Percentiles rank a stretch among this genome's conserved stretches.
These are phyloP conservation scores for Drosophila parvula DNA, from an alignment of 1,140 invertebrate species.

Conservation along the genomic window DNA sequence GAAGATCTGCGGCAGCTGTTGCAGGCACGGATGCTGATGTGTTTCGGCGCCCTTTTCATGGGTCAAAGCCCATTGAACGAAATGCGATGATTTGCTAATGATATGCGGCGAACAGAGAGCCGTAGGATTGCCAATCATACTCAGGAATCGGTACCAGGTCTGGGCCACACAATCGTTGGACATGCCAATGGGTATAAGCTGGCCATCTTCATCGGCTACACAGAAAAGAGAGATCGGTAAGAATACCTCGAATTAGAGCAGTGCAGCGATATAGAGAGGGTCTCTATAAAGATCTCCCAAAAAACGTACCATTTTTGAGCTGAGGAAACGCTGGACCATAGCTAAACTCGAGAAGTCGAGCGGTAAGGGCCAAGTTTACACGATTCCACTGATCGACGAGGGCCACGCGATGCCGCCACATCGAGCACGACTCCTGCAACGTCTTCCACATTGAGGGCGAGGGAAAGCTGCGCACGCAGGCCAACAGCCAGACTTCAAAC, in stretches of 20 bases:
- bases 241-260: neutral
- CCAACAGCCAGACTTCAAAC: constrained; percentile 97
- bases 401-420: constrained; percentile 96
- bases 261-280: neutral
- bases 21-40: constrained; percentile 95
- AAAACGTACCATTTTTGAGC: constrained; percentile 90
- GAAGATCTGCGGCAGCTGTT: constrained; percentile 94
- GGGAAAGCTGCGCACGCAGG: constrained; percentile 94
- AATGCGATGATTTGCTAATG: constrained; percentile 93
- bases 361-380: constrained; percentile 94
- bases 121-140: constrained; percentile 96
- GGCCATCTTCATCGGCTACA: constrained; percentile 93
- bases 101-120: constrained; percentile 94
- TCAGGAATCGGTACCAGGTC: constrained; percentile 96
- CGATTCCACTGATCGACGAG: constrained; percentile 98
- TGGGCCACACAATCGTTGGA: constrained; percentile 95
- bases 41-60: constrained; percentile 92
- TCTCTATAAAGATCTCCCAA: too few species aligned
- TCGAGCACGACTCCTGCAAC: constrained; percentile 94
- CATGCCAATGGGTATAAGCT: constrained; percentile 92
- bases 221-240: neutral
- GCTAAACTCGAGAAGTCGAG: constrained; percentile 93
- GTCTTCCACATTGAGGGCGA: constrained; percentile 98
- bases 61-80: constrained; percentile 90
- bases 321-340: constrained; percentile 95